Conservation (phyloP, 53 echinoderm and acorn worm species). For the Glandiceps talaboti region DNA sequence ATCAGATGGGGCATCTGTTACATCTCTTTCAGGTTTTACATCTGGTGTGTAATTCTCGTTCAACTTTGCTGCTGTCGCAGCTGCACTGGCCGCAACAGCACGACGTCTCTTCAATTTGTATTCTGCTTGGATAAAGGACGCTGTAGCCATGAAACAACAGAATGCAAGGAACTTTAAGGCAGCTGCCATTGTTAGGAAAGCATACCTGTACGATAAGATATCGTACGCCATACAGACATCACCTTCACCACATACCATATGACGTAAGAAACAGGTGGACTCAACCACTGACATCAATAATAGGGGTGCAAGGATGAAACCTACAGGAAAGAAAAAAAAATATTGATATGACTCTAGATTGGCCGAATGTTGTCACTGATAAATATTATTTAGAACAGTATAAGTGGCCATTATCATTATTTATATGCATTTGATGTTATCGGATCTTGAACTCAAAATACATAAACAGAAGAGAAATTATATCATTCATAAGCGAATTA, state of each 20-base stretch:
- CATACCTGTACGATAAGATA: constrained; percentile 17
- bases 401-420: no score
- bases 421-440: no score
- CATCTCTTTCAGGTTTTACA: neutral
- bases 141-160: neutral
- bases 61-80: no score
- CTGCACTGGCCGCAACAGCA: neutral
- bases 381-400: no score
- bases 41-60: no score
- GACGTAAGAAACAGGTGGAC: constrained; percentile 30
- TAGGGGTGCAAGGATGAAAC: constrained; percentile 33
- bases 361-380: no score
- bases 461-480: no score
- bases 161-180: neutral
- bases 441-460: no score
- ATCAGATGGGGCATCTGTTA: neutral
- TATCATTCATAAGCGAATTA: no score
- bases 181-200: constrained; percentile 2
- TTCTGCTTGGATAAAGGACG: neutral
- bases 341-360: no score
- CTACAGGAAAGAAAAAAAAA: no score
- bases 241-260: constrained; percentile 32
- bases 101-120: neutral
- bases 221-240: constrained; percentile 50
- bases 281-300: constrained; percentile 42